Evolutionary conservation across 2,888 invertebrate genomes (phyloP).

Genomic region (Camponotus fellah): DNA sequence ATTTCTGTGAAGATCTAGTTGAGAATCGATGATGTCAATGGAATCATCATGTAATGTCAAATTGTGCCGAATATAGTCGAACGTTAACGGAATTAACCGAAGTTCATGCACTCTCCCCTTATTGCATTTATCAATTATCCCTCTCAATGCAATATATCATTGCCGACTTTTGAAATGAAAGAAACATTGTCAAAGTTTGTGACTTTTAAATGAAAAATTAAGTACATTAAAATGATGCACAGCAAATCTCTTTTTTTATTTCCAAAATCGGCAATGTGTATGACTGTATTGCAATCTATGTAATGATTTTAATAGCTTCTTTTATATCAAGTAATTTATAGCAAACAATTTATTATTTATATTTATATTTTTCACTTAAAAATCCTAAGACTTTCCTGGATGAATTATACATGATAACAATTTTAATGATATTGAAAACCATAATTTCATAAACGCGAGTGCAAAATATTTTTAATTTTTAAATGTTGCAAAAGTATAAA

Average conservation of each 20-base stretch:
- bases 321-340: background rate
- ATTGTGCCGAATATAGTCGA: no score
- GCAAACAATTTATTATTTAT: background rate
- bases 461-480: background rate
- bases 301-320: background rate
- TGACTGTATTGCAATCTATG: no score
- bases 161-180: background rate
- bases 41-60: no score
- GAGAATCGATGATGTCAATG: no score
- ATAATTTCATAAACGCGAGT: background rate
- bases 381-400: background rate
- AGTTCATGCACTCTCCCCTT: no score
- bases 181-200: background rate
- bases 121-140: no score
- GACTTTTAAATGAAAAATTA: background rate
- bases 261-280: no score
- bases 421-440: slow-evolving; percentile 13
- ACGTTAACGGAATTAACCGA: no score
- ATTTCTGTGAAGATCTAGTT: no score
- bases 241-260: no score
- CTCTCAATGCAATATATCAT: background rate
- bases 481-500: slow-evolving; percentile 3
- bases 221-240: no score
- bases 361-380: background rate
- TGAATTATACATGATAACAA: background rate